These are phyloP conservation scores for Dinoponera quadriceps DNA, from an alignment of 1,140 invertebrate species.

Conservation along the genomic window DNA sequence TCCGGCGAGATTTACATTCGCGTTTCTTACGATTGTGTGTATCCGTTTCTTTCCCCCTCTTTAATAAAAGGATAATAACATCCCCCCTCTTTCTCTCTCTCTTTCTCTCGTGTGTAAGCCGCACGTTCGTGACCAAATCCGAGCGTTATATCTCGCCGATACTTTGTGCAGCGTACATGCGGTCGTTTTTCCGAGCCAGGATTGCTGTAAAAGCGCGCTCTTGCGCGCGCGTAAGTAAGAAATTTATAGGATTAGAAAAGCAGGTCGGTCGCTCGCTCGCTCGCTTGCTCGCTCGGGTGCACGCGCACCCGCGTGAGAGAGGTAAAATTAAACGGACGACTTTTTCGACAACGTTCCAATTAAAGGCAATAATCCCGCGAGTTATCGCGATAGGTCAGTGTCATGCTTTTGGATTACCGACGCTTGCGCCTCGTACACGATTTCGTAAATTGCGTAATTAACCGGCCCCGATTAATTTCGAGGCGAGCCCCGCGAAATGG, in stretches of 20 bases:
- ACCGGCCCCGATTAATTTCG: conserved; percentile 7
- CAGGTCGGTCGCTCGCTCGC: conserved; percentile 23
- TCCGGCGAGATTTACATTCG: conserved; percentile 2
- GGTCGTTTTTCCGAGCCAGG: conserved; percentile 3
- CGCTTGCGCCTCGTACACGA: neutral
- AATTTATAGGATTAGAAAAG: conserved; percentile 54
- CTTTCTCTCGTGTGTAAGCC: neutral
- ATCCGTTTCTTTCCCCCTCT: too few relatives aligned
- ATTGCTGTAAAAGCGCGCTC: conserved; percentile 17
- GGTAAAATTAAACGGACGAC: conserved; percentile 42
- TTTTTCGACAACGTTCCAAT: conserved; percentile 52
- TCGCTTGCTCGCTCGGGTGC: too few relatives aligned
- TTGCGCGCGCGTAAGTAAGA: neutral
- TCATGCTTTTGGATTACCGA: conserved; percentile 47
- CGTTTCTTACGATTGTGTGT: neutral
- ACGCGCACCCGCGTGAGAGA: neutral
- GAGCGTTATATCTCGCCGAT: conserved; percentile 6
- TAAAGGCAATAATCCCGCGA: conserved; percentile 45
- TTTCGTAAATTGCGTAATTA: conserved; percentile 19
- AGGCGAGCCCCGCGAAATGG: neutral
- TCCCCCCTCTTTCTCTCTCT: neutral
- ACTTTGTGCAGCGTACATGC: neutral
- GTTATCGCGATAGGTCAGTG: conserved; percentile 19
- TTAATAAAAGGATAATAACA: too few relatives aligned
- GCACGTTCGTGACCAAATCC: neutral